These are phyloP conservation scores for Parelbella ahira DNA, from an alignment of 2,888 invertebrate species.

Conservation along the genomic window DNA sequence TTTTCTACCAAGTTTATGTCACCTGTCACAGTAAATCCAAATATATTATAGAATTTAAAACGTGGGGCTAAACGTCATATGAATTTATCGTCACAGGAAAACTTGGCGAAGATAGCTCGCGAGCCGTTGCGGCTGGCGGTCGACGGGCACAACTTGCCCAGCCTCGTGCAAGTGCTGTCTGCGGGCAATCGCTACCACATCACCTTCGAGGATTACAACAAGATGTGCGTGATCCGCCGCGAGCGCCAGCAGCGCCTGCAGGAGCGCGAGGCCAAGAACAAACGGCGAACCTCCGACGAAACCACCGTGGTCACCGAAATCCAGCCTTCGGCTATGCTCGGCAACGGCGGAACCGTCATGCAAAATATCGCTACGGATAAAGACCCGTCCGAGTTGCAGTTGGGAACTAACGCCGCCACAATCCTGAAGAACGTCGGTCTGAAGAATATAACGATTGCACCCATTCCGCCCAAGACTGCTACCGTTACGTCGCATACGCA, in stretches of 20 bases:
- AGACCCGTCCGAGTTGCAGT: slow-evolving; percentile 42
- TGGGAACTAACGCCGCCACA: slow-evolving; percentile 59
- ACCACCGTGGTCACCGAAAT: slow-evolving; percentile 60
- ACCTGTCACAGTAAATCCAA: no score
- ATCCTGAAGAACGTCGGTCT: slow-evolving; percentile 72
- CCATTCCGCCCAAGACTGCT: slow-evolving; percentile 62
- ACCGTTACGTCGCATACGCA: slow-evolving; percentile 53
- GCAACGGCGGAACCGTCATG: slow-evolving; percentile 61
- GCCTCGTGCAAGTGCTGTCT: slow-evolving; percentile 86
- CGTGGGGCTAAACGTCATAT: no score
- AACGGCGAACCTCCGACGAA: slow-evolving; percentile 39
- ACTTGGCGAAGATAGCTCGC: slow-evolving; percentile 57
- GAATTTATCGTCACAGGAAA: no score
- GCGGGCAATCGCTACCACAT: slow-evolving; percentile 90
- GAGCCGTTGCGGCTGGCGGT: slow-evolving; percentile 79
- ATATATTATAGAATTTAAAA: no score
- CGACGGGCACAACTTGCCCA: slow-evolving; percentile 81
- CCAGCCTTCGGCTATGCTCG: slow-evolving; percentile 58
- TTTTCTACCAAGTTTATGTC: no score
- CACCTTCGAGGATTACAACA: slow-evolving; percentile 88
- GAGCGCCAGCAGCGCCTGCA: slow-evolving; percentile 82
- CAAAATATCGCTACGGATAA: slow-evolving; percentile 48
- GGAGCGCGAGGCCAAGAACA: slow-evolving; percentile 45
- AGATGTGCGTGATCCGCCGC: slow-evolving; percentile 86
- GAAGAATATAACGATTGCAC: slow-evolving; percentile 74